Evolutionary conservation across 2,888 invertebrate genomes (phyloP).

Genomic region (Malthinus seriepunctatus): DNA sequence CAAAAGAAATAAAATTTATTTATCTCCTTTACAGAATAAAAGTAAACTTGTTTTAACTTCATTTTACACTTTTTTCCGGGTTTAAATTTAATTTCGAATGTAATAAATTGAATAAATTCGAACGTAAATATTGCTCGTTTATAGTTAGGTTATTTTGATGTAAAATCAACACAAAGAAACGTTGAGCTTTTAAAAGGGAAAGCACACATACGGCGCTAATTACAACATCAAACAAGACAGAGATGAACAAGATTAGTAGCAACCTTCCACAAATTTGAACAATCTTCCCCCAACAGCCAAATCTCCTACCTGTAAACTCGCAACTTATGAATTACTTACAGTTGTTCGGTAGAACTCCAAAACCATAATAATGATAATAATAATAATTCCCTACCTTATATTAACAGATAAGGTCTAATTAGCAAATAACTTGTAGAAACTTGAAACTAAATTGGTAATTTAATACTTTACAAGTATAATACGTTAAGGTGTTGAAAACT

Average conservation of each 20-base stretch:
- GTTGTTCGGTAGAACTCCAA: slow-evolving; percentile 24
- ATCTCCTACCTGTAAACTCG: slow-evolving; percentile 22
- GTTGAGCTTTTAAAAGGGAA: slow-evolving; percentile 13
- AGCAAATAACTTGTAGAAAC: slow-evolving; percentile 28
- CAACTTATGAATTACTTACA: slow-evolving; percentile 10
- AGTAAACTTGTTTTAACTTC: slow-evolving; percentile 1
- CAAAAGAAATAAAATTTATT: slow-evolving; percentile 28
- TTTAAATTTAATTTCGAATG: slow-evolving; percentile 3
- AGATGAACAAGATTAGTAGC: slow-evolving; percentile 35
- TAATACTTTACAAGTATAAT: slow-evolving; percentile 9
- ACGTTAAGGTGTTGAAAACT: no score
- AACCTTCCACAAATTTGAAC: slow-evolving; percentile 33
- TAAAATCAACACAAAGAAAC: slow-evolving; percentile 20
- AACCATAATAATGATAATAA: slow-evolving; percentile 17
- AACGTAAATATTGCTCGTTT: neutral
- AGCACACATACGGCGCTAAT: slow-evolving; percentile 35
- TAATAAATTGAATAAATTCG: neutral
- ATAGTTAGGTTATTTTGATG: neutral
- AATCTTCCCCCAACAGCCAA: slow-evolving; percentile 12
- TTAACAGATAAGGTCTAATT: slow-evolving; percentile 32
- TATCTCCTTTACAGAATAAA: slow-evolving; percentile 14
- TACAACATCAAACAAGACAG: slow-evolving; percentile 40
- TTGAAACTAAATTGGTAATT: slow-evolving; percentile 28
- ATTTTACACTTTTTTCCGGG: neutral
- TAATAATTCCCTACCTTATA: neutral